Evolutionary conservation across 2,113 vertebrate species (phyloP).

Genomic region (Saccopteryx leptura): DNA sequence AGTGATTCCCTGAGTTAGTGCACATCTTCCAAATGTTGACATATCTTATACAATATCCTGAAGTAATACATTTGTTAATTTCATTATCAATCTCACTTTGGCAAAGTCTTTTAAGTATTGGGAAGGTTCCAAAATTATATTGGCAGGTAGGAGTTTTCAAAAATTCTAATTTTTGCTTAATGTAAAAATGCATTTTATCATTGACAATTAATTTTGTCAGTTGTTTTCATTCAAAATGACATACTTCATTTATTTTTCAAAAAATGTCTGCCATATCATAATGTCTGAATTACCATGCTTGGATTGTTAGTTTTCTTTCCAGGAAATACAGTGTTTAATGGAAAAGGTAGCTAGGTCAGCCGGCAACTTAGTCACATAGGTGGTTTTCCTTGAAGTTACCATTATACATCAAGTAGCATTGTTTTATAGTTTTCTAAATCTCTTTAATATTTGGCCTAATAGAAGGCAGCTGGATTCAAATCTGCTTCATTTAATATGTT

Average conservation of each 20-base stretch:
- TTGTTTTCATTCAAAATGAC: conserved; percentile 34
- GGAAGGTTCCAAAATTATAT: background rate
- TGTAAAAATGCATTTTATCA: conserved; percentile 24
- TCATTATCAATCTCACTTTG: background rate
- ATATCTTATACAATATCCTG: background rate
- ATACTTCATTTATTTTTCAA: conserved; percentile 15
- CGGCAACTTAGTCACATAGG: background rate
- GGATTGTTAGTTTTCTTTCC: conserved; percentile 44
- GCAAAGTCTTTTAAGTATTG: background rate
- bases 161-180: conserved; percentile 49
- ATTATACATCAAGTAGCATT: background rate
- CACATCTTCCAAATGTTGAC: conserved; percentile 2
- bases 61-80: background rate
- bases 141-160: background rate
- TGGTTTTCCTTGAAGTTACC: background rate
- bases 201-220: conserved; percentile 17
- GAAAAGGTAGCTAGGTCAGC: background rate
- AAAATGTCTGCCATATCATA: background rate
- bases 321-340: background rate
- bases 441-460: background rate
- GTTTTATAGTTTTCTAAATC: conserved; percentile 11
- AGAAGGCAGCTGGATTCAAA: background rate
- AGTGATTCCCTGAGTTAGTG: background rate
- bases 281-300: background rate
- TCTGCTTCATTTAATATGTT: background rate